Conservation (phyloP, 2,113 vertebrate species). For the Stigmatopora argus region DNA sequence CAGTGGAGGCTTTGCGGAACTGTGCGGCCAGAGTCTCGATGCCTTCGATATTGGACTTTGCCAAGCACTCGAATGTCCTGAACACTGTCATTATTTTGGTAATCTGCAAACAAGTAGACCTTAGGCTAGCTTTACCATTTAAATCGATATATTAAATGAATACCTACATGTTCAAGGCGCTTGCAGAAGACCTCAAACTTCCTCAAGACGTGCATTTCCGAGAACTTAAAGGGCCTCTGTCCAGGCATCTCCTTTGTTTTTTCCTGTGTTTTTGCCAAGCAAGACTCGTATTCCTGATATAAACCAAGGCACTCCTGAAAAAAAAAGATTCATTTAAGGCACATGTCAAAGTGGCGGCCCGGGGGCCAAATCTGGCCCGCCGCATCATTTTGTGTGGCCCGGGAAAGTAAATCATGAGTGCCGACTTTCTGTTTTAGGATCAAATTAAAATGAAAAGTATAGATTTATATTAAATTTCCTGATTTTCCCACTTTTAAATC, state of each 20-base stretch:
- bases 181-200: slow-evolving; percentile 79
- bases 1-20: slow-evolving; percentile 72
- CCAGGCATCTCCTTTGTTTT: slow-evolving; percentile 59
- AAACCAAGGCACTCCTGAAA: slow-evolving; percentile 73
- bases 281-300: slow-evolving; percentile 76
- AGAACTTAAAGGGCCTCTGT: slow-evolving; percentile 72
- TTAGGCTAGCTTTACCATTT: not conserved
- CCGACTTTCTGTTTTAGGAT: too few relatives aligned
- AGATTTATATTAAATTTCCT: too few relatives aligned
- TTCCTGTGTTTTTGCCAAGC: slow-evolving; percentile 71
- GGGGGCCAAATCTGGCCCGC: too few relatives aligned
- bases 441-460: too few relatives aligned
- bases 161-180: slow-evolving; percentile 74
- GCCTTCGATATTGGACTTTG: slow-evolving; percentile 75
- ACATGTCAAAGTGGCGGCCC: too few relatives aligned
- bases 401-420: too few relatives aligned
- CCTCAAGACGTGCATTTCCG: slow-evolving; percentile 77
- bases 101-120: slow-evolving; percentile 68
- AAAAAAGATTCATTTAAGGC: slow-evolving; percentile 7
- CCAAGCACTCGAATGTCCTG: slow-evolving; percentile 68
- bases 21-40: slow-evolving; percentile 74
- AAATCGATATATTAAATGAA: not conserved
- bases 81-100: slow-evolving; percentile 71
- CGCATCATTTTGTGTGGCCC: too few relatives aligned
- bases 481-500: too few relatives aligned